Evolutionary conservation across 2,113 vertebrate genomes (phyloP).

Genomic region (Notiomystis cincta): DNA sequence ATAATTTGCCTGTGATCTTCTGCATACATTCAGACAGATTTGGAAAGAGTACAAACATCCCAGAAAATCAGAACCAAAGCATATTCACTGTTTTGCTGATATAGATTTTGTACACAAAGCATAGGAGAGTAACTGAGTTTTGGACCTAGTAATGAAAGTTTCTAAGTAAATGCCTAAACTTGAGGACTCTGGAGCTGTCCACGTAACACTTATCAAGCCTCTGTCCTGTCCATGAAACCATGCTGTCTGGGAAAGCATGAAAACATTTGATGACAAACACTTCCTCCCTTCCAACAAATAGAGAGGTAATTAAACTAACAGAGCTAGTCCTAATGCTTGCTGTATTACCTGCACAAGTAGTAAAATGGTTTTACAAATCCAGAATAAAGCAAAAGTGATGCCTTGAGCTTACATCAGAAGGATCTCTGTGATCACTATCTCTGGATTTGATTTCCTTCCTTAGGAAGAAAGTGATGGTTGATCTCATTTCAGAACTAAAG

Average conservation of each 20-base stretch:
- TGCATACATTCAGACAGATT: neutral
- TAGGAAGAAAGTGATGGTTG: neutral
- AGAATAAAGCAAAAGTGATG: neutral
- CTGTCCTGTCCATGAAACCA: neutral
- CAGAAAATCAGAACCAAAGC: neutral
- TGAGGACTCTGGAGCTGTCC: neutral
- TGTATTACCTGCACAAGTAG: neutral
- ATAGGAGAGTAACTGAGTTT: neutral
- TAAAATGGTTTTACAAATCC: neutral
- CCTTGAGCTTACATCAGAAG: neutral
- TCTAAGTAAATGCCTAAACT: neutral
- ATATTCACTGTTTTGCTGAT: neutral
- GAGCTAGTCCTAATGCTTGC: neutral
- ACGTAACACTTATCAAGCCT: neutral
- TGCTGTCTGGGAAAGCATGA: neutral
- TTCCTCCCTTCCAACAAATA: neutral
- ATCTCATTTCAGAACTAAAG: neutral
- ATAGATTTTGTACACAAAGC: neutral
- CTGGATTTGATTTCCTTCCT: neutral
- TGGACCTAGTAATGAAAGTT: neutral
- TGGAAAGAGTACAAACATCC: neutral
- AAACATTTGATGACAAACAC: neutral
- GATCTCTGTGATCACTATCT: neutral
- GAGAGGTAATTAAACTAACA: neutral
- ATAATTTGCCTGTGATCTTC: neutral